Percentiles rank a stretch among this genome's conserved stretches.
These are phyloP conservation scores for Oncopeltus fasciatus DNA, from an alignment of 1,140 invertebrate species.

Conservation along the genomic window DNA sequence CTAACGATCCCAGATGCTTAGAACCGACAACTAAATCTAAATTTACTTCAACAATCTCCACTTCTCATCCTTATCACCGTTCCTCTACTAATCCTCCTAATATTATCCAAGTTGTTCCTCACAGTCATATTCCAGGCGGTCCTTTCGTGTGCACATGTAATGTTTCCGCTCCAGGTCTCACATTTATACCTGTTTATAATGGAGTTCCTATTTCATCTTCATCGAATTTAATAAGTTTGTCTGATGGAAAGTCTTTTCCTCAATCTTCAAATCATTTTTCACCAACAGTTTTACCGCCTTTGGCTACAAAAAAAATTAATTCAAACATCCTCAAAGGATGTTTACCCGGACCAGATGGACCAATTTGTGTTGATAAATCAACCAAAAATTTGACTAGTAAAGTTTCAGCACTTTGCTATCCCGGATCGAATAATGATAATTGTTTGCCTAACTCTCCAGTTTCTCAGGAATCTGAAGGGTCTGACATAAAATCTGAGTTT, in stretches of 20 bases:
- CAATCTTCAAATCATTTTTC: constrained; percentile 16
- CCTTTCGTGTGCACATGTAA: constrained; percentile 27
- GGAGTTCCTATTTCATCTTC: background rate
- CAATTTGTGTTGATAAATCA: constrained; percentile 22
- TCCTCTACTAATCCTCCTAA: constrained; percentile 23
- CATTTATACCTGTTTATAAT: constrained; percentile 15
- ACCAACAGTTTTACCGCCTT: constrained; percentile 14
- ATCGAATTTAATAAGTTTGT: constrained; percentile 20
- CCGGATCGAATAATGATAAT: constrained; percentile 24
- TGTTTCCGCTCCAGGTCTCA: constrained; percentile 21
- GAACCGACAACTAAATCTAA: constrained; percentile 16
- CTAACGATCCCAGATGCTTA: constrained; percentile 32
- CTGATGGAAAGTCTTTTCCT: constrained; percentile 28
- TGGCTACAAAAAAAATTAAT: background rate
- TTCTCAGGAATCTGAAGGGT: background rate
- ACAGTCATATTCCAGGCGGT: constrained; percentile 17
- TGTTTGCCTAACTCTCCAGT: constrained; percentile 23
- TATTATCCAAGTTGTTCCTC: constrained; percentile 16
- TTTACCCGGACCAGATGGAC: constrained; percentile 25
- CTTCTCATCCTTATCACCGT: constrained; percentile 22
- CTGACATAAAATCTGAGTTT: background rate
- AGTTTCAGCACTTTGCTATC: constrained; percentile 22
- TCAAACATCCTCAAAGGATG: constrained; percentile 2
- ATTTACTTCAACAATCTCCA: constrained; percentile 23
- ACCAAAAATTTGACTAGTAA: constrained; percentile 3